Evolutionary conservation across 2,797 vertebrate genomes (phyloP), one percentile per base, ranked within the genome.

Genomic region (Spinus pinus): DNA sequence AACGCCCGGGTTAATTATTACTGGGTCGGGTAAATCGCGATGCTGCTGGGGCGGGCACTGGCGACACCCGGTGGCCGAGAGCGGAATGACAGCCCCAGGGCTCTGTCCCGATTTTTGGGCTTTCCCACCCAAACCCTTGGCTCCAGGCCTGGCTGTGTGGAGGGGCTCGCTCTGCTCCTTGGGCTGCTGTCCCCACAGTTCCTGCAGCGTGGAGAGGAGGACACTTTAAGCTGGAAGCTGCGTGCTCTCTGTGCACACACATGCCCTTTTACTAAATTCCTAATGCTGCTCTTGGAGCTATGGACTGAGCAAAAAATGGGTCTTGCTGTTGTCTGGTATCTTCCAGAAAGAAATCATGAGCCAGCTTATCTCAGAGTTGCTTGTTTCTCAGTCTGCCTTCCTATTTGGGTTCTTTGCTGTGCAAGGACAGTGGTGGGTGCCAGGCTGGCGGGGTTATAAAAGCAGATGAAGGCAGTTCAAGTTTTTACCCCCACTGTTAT

Each of bases 1-100:
- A 15, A 11, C 0, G 1, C 51, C 12, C 11, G 41, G 2, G 22
- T 79, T 46, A 37, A 46, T 65, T 21, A 31, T 25, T 5, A 6
- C 18, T 8, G 31, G 6, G 0, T 5, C 9, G 18, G 6, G 25
- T 0, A 2, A 44, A 19, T 10, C 14, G 28, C 5, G 44, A 1
- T 4, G 35, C 50, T 9, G 64, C 62, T 3, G 25, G 39, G 17
- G 15, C 62, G 92, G 92, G 88, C 90, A 11, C 31, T 33, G 56
- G 77, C 95, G 97, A 67, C 96, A 87, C 28, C 96, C 33, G 15
- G 94, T 41, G 97, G 44, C 81, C 15, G 22, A 7, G 39, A 7
- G 53, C 5, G 71, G 25, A 57, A 92, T 25, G 13, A 5, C 91
- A 91, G 24, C 30, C 4, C 3, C 25, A 3, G 47, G 22, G 0